A percentile compares a stretch with the other conserved stretches of the same genome.
Conservation (phyloP, 2,888 invertebrate genomes). For the Apodemia duryi region DNA sequence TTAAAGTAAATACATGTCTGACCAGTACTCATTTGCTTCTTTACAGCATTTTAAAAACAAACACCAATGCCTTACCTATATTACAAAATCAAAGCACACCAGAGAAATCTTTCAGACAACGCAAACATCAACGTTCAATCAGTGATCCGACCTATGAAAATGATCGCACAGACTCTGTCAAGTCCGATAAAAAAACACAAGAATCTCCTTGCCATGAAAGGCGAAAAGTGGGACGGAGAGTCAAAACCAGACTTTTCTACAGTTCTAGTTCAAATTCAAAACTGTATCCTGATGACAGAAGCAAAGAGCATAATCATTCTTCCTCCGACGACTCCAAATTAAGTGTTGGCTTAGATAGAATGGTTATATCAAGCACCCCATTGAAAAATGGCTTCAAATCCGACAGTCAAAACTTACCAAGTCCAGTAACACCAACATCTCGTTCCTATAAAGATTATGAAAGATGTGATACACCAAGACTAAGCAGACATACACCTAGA, state of each 20-base stretch:
- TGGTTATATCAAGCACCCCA: constrained; percentile 60
- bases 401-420: constrained; percentile 47
- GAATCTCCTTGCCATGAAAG: constrained; percentile 62
- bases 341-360: constrained; percentile 47
- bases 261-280: constrained; percentile 33
- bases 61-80: constrained; percentile 54
- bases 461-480: constrained; percentile 60
- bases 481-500: constrained; percentile 46
- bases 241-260: constrained; percentile 45
- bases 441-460: constrained; percentile 50
- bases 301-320: constrained; percentile 43
- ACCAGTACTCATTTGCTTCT: not conserved
- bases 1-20: not conserved
- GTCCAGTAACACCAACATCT: constrained; percentile 55
- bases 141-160: constrained; percentile 63
- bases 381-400: constrained; percentile 54
- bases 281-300: constrained; percentile 57
- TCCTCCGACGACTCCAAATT: constrained; percentile 62
- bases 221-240: constrained; percentile 50
- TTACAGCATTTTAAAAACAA: constrained; percentile 58
- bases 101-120: constrained; percentile 50
- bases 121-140: constrained; percentile 58
- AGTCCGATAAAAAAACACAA: constrained; percentile 48
- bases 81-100: constrained; percentile 58
- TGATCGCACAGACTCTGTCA: constrained; percentile 52